Evolutionary conservation across 2,888 invertebrate genomes (phyloP).

Genomic region (Hololepta plana): DNA sequence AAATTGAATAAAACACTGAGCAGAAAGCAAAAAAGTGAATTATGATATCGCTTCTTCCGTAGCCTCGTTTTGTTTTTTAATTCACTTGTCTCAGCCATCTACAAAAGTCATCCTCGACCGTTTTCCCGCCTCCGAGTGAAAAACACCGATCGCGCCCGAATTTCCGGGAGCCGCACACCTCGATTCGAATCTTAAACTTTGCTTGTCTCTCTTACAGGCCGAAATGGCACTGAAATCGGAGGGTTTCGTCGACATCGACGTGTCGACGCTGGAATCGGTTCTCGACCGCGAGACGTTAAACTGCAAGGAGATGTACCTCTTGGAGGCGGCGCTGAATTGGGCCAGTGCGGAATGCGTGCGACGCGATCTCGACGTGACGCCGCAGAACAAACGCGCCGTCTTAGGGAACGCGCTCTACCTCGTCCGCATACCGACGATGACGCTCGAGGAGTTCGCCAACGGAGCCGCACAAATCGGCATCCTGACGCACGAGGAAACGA

Average conservation of each 20-base stretch:
- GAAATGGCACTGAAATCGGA: slow-evolving; percentile 92
- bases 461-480: slow-evolving; percentile 87
- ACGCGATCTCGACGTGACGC: slow-evolving; percentile 62
- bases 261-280: slow-evolving; percentile 80
- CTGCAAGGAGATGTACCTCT: slow-evolving; percentile 80
- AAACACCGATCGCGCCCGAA: slow-evolving; percentile 7
- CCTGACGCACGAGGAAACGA: slow-evolving; percentile 81
- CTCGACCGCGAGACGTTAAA: slow-evolving; percentile 85
- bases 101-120: no score
- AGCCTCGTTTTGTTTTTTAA: no score
- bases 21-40: no score
- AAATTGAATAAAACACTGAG: no score
- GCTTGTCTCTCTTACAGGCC: slow-evolving; percentile 41
- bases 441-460: slow-evolving; percentile 84
- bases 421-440: slow-evolving; percentile 88
- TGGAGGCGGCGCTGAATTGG: slow-evolving; percentile 87
- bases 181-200: not conserved
- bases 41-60: no score
- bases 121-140: no score
- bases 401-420: slow-evolving; percentile 66
- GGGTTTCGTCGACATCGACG: slow-evolving; percentile 91
- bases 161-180: not conserved
- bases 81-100: no score
- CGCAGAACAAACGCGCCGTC: slow-evolving; percentile 61
- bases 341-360: slow-evolving; percentile 79